Conservation (phyloP, 2,113 vertebrate species). For the Rafetus swinhoei region DNA sequence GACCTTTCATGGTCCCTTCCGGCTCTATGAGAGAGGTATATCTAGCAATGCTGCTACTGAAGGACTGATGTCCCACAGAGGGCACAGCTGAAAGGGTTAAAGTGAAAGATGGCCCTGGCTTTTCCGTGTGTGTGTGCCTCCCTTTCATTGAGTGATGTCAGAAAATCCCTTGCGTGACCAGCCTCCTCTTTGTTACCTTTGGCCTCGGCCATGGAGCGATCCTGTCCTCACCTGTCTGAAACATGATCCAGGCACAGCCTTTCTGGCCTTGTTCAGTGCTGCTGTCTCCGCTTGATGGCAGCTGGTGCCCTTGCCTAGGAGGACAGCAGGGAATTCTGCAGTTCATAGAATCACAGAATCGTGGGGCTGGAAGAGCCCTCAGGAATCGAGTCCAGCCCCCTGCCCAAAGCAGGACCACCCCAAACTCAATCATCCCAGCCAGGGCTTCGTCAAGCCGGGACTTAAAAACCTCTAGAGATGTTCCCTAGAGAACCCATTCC, state of each 20-base stretch:
- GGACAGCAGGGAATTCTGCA: neutral
- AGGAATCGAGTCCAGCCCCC: no score
- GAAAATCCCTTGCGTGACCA: neutral
- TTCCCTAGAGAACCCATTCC: no score
- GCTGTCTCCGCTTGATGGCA: neutral
- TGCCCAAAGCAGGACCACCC: no score
- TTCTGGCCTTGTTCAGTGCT: neutral
- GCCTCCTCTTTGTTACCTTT: neutral
- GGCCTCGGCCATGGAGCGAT: neutral
- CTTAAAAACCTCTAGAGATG: no score
- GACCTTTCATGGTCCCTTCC: no score
- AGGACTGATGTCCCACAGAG: neutral
- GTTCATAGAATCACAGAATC: no score
- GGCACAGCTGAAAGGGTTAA: rapidly evolving
- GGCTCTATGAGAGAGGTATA: no score
- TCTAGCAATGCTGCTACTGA: neutral
- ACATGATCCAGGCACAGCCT: rapidly evolving
- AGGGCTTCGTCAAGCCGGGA: no score
- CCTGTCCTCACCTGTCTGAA: neutral
- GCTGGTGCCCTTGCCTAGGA: neutral
- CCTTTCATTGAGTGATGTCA: neutral
- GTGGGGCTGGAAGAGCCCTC: no score
- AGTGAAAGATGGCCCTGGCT: neutral
- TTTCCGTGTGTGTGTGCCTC: neutral
- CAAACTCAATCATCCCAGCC: no score